These are phyloP conservation scores for Adrianichthys oophorus DNA, from an alignment of 2,797 vertebrate species.

Conservation along the genomic window DNA sequence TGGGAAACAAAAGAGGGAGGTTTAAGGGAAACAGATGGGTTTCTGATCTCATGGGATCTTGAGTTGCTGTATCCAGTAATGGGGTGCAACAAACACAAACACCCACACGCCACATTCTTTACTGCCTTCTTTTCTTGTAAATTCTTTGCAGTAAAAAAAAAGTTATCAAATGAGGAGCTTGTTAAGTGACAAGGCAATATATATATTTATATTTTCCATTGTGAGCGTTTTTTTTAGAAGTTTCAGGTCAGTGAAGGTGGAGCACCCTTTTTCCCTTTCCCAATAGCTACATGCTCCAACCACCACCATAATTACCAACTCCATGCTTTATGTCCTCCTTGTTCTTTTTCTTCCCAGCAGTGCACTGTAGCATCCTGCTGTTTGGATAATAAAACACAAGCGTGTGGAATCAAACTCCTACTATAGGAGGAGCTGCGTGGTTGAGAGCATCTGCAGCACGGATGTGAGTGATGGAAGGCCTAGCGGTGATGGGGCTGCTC, in stretches of 20 bases:
- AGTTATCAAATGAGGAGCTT: conserved; percentile 36
- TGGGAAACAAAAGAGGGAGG: conserved; percentile 57
- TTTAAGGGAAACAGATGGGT: conserved; percentile 16
- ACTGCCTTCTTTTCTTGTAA: conserved; percentile 63
- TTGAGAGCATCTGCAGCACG: conserved; percentile 19
- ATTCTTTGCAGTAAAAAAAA: conserved; percentile 54
- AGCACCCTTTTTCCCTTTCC: conserved; percentile 17
- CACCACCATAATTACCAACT: conserved; percentile 16
- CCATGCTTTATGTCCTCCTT: conserved; percentile 13
- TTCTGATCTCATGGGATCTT: conserved; percentile 52
- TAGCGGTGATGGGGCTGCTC: conserved; percentile 10
- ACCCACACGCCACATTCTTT: conserved; percentile 43
- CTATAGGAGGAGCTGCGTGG: conserved; percentile 34
- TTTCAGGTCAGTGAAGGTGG: conserved; percentile 18
- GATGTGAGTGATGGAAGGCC: not conserved
- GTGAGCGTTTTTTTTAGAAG: conserved; percentile 30
- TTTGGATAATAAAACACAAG: conserved; percentile 22
- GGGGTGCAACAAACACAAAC: conserved; percentile 40
- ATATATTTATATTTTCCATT: conserved; percentile 42
- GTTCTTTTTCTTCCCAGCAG: conserved; percentile 2
- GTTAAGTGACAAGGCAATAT: conserved; percentile 38
- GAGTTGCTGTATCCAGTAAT: conserved; percentile 43
- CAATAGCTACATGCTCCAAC: conserved; percentile 16
- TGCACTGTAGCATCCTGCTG: conserved; percentile 19
- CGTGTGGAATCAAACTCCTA: conserved; percentile 12